Base-by-base conservation (phyloP, 2,797 vertebrate species). In the Picus viridis region DNA sequence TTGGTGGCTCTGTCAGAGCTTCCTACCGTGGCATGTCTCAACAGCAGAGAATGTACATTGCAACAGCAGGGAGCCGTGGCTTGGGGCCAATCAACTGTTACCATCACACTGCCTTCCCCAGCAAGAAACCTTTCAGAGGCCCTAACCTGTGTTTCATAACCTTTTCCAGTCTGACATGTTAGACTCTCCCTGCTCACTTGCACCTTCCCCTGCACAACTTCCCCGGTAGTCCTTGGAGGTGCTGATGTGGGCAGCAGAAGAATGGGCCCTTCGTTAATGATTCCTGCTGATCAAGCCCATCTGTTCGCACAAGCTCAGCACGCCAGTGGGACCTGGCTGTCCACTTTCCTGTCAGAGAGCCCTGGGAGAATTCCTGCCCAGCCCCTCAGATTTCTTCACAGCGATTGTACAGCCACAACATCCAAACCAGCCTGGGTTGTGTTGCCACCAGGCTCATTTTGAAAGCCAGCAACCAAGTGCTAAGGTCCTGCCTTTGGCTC, bases 11-110 rank as follows among this genome's bases (percentile, higher is more conserved):
- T 93, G 87, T 83, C 74, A 88, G 68, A 88, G 89, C 90, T 95
- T 86, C 95, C 92, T 93, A 84, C 56, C 87, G 57, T 45, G 81
- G 89, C 74, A 8, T 95, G 92, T 94, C 92, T 84, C 91, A 96
- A 96, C 92, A 96, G 93, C 92, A 94, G 77, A 82, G 90, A 57
- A 84, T 54, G 32, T 56, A 29, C 78, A 84, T 96, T 96, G 96
- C 96, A 88, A 95, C 91, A 95, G 94, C 54, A 6, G 0, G 2
- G 57, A 84, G 83, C 93, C 93, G 91, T 80, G 94, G 96, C 95
- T 96, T 92, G 80, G 0, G 41, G 95, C 93, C 87, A 95, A 91
- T 95, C 85, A 76, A 95, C 96, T 93, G 94, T 90, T 95, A 57
- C 3, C 1, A 92, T 94, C 93, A 86, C 85, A 0, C 77, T 82